These are phyloP conservation scores for Andrena bicolor DNA, from an alignment of 2,888 invertebrate species.

Conservation along the genomic window DNA sequence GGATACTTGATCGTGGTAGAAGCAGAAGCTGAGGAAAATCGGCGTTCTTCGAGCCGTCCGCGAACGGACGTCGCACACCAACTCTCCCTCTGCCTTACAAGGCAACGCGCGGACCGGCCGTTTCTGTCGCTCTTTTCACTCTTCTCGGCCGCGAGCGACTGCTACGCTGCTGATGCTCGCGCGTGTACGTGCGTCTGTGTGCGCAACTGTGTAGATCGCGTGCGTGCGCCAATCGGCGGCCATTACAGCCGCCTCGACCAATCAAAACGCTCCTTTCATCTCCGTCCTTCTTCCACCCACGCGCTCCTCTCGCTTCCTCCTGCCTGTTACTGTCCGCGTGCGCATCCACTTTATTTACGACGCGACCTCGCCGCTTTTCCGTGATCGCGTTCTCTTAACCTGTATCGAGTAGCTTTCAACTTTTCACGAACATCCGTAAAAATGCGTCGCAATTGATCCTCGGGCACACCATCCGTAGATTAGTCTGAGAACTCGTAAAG, in stretches of 20 bases:
- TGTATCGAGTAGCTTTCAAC: conserved; percentile 21
- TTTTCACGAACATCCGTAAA: background rate
- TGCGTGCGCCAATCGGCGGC: conserved; percentile 76
- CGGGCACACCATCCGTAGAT: background rate
- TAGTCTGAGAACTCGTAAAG: too few relatives aligned
- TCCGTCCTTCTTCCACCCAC: conserved; percentile 44
- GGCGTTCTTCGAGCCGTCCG: conserved; percentile 74
- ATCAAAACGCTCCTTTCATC: conserved; percentile 72
- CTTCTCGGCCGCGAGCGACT: conserved; percentile 77
- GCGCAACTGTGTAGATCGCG: conserved; percentile 42
- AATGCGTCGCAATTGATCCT: background rate
- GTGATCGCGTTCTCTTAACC: conserved; percentile 40
- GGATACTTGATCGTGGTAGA: conserved; percentile 29
- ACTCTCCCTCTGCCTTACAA: conserved; percentile 78
- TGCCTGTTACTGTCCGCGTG: conserved; percentile 61
- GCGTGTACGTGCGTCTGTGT: conserved; percentile 65
- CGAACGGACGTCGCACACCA: conserved; percentile 72
- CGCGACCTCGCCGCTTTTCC: conserved; percentile 54
- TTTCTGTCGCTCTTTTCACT: conserved; percentile 79
- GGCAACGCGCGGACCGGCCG: conserved; percentile 81
- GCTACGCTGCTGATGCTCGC: conserved; percentile 64
- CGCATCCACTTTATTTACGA: conserved; percentile 69
- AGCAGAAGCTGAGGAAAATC: conserved; percentile 61
- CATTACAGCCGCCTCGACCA: conserved; percentile 76
- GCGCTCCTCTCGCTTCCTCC: conserved; percentile 51